Conservation (phyloP, 2,113 vertebrate species). For the Macquaria australasica region DNA sequence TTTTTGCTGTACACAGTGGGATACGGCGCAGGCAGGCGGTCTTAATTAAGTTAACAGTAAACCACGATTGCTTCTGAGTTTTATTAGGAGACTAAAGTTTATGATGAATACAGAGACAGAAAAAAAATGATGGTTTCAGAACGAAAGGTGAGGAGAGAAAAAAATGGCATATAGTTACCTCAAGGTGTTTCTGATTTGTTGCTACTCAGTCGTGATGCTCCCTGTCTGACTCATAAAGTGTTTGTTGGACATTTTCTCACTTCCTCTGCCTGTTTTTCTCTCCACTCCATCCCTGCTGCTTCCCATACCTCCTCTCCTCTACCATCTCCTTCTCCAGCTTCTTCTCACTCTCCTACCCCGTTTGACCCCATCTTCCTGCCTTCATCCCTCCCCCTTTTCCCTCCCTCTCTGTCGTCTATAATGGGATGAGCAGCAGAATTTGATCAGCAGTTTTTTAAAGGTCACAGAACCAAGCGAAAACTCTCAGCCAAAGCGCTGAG, state of each 20-base stretch:
- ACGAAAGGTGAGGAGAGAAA: conserved; percentile 24
- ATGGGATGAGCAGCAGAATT: conserved; percentile 75
- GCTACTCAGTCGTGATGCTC: conserved; percentile 35
- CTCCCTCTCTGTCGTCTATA: conserved; percentile 50
- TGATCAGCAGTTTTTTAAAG: conserved; percentile 81
- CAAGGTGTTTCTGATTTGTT: conserved; percentile 35
- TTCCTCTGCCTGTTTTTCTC: conserved; percentile 24
- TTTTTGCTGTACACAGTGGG: conserved; percentile 77
- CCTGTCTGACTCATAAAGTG: conserved; percentile 51
- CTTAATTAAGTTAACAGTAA: conserved; percentile 83
- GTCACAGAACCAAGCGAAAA: conserved; percentile 69
- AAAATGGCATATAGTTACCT: conserved; percentile 22
- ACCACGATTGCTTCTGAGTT: conserved; percentile 69
- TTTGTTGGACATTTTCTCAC: conserved; percentile 42
- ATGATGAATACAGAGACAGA: conserved; percentile 43
- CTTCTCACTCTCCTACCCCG: conserved; percentile 26
- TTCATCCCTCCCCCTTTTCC: conserved; percentile 10
- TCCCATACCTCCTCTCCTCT: conserved; percentile 31
- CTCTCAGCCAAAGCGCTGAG: conserved; percentile 59
- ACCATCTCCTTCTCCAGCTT: conserved; percentile 24
- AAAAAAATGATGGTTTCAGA: conserved; percentile 35
- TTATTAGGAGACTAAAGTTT: conserved; percentile 75
- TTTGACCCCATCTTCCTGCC: conserved; percentile 49
- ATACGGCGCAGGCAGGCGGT: conserved; percentile 62
- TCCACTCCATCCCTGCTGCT: conserved; percentile 12